Evolutionary conservation across 1,140 invertebrate species (phyloP), one percentile per base, ranked within the genome.

Genomic region (Drosophila kanapiae): DNA sequence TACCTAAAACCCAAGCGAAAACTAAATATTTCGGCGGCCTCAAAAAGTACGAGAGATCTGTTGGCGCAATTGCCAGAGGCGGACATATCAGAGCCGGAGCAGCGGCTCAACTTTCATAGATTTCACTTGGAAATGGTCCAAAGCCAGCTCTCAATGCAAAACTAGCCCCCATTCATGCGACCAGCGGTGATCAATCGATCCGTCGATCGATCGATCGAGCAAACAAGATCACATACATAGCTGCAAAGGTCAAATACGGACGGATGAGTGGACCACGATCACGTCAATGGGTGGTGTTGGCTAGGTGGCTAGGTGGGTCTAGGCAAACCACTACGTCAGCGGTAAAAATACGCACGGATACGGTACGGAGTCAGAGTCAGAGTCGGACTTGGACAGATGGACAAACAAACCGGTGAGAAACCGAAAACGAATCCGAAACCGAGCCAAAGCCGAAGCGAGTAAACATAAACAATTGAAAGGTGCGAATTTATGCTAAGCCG

Each of bases 91-190:
- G n/a, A n/a, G n/a, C n/a, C n/a, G n/a, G n/a, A n/a, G n/a, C n/a
- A 40, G 40, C 38, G 49, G 51, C 59, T 58, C 74, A 81, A 88
- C 85, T 88, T 88, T 88, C 85, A 85, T 90, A 91, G 85, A 88
- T 88, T 88, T 88, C 85, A 88, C 85, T 88, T 88, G 85, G 85
- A 88, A 88, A 90, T 90, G 78, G 75, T 61, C 86, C 85, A 90
- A 88, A 75, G 57, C 59, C 7, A 38, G 60, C 77, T 83, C 80
- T 76, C 61, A 67, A 72, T 61, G 64, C 49, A 74, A 82, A 82
- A 48, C 48, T 75, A 47, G 42, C 62, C 59, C 62, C 59, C 71
- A 81, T 81, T 82, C 75, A 83, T 82, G 75, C 64, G 64, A 70
- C 47, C 68, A 48, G 31, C 64, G 58, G 63, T 78, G 70, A 69